Base-by-base conservation (phyloP, 2,797 vertebrate genomes). In the Enteromius unitaeniatus region DNA sequence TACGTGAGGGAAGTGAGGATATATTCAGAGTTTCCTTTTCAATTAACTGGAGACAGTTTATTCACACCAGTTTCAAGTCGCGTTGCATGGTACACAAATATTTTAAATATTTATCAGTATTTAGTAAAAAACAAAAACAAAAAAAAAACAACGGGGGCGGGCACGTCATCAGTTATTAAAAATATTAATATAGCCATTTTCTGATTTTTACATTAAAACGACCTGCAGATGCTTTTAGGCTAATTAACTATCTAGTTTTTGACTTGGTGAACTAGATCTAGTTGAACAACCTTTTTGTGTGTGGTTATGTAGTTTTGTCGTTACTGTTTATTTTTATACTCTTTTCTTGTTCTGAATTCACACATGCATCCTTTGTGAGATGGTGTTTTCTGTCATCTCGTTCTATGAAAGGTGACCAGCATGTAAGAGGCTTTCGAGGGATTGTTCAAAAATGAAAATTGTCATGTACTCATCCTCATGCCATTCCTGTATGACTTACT, bases 401-500 rank as follows among this genome's bases (percentile, higher is more conserved):
- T 65, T 65, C 62, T 64, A 13, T 21, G 31, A 73, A 51, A 51
- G 47, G 68, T 47, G 26, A 28, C 17, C 17, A 31, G 70, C 26
- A 3, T 31, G 45, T 73, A 73, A 73, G 45, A 51, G 47, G 70
- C 47, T 51, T 73, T 73, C 23, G 23, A 70, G n/a, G 68, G 68
- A 70, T 15, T 3, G 45, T 73, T 51, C 31, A 21, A 21, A 51
- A 73, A 73, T 31, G 2, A 51, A 21, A 21, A 49, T 49, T 51
- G 49, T 53, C 31, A 55, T 75, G 31, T 55, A 75, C 31, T 55
- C 49, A 37, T 55, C 72, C 70, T 73, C 26, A 49, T 73, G 26
- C 4, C 45, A 3, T 31, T 72, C 45, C 47, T 34, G 45, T 31
- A 11, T 51, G 70, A 31, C 70, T 73, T 47, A 1, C 2, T 45